These are phyloP conservation scores for Hoplodrina blanda DNA, from an alignment of 2,888 invertebrate genomes.

Conservation along the genomic window DNA sequence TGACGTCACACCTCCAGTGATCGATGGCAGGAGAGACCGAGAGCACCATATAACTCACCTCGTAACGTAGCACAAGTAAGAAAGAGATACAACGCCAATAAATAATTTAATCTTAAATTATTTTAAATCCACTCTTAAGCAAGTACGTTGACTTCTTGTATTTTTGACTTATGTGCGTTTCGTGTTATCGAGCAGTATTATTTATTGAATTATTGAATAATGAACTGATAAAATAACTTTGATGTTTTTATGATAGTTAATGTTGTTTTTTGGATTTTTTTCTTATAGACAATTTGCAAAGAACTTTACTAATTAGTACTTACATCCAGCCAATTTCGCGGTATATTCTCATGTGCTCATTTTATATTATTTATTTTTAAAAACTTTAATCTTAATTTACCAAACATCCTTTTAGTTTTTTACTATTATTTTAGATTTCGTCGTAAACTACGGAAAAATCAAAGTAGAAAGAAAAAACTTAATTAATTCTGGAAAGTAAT, in stretches of 20 bases:
- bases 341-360: background rate
- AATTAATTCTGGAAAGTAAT: constrained; percentile 50
- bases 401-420: background rate
- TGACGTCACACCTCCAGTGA: constrained; percentile 90
- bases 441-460: background rate
- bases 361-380: too few species aligned
- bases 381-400: background rate
- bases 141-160: constrained; percentile 89
- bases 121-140: constrained; percentile 87
- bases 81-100: constrained; percentile 81
- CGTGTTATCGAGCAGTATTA: constrained; percentile 75
- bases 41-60: constrained; percentile 73
- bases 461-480: background rate
- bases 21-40: constrained; percentile 85
- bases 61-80: constrained; percentile 68
- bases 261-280: constrained; percentile 17
- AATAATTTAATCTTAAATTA: constrained; percentile 87
- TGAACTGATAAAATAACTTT: constrained; percentile 67
- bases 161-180: constrained; percentile 83
- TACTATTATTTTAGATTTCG: background rate
- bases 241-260: constrained; percentile 56
- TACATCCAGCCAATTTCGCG: background rate
- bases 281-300: constrained; percentile 1
- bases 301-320: background rate
- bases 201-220: constrained; percentile 78